Conservation (phyloP, 1,140 invertebrate genomes). For the Penaeus chinensis region DNA sequence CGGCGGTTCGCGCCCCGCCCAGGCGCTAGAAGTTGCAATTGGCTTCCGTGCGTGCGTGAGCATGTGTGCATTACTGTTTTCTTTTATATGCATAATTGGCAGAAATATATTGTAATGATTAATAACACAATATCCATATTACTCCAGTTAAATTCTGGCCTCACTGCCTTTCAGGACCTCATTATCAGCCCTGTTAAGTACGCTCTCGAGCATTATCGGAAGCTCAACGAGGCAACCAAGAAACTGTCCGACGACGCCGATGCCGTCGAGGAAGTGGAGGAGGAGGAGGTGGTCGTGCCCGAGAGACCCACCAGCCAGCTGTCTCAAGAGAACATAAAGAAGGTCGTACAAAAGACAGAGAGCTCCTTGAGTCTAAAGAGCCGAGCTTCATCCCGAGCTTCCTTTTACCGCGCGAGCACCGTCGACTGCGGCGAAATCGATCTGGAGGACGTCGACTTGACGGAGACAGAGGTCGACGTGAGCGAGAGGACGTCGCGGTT, state of each 20-base stretch:
- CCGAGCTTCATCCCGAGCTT: constrained; percentile 49
- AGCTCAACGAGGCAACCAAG: constrained; percentile 76
- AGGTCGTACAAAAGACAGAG: constrained; percentile 40
- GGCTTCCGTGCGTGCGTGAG: too few species aligned
- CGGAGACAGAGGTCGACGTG: constrained; percentile 78
- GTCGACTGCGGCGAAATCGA: constrained; percentile 43
- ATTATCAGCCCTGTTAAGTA: constrained; percentile 75
- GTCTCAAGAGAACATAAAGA: constrained; percentile 41
- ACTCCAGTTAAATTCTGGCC: too few species aligned
- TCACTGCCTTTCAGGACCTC: constrained; percentile 69
- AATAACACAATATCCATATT: too few species aligned
- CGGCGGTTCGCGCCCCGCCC: too few species aligned
- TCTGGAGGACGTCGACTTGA: constrained; percentile 18
- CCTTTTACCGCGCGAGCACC: constrained; percentile 40
- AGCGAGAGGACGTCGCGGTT: constrained; percentile 80
- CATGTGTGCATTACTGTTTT: too few species aligned
- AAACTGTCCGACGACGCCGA: constrained; percentile 73
- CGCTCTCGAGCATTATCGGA: constrained; percentile 76
- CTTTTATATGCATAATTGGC: too few species aligned
- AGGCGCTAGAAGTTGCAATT: too few species aligned
- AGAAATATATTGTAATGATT: too few species aligned
- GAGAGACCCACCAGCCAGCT: constrained; percentile 68
- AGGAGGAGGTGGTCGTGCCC: constrained; percentile 67
- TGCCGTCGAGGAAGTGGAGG: constrained; percentile 8
- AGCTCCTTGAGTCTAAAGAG: constrained; percentile 61